A percentile compares a stretch with the other conserved stretches of the same genome.
Evolutionary conservation across 2,113 vertebrate species (phyloP).

Genomic region (Rousettus leschenaultii): DNA sequence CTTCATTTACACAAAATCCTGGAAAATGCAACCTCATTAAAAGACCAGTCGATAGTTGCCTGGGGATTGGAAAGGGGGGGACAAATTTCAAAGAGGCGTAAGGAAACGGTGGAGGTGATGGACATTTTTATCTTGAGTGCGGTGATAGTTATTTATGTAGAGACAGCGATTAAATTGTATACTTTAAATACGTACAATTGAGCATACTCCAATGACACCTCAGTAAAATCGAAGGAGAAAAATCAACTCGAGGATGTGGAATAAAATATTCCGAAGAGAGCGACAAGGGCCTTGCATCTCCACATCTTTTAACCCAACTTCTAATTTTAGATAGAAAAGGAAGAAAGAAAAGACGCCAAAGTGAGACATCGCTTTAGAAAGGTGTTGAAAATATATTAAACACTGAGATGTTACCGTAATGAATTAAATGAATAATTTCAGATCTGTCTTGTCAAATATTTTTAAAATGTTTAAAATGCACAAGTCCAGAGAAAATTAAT

Average conservation of each 20-base stretch:
- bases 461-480: conserved; percentile 17
- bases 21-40: background rate
- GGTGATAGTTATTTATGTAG: too few species aligned
- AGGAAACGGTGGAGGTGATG: background rate
- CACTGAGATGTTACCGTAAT: conserved; percentile 14
- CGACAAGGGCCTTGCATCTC: background rate
- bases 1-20: background rate
- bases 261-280: background rate
- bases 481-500: conserved; percentile 16
- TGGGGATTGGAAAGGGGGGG: background rate
- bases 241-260: background rate
- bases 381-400: conserved; percentile 26
- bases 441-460: background rate
- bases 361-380: conserved; percentile 4
- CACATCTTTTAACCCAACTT: background rate
- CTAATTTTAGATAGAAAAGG: conserved; percentile 18
- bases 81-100: background rate
- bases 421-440: conserved; percentile 3
- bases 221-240: background rate
- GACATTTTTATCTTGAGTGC: background rate
- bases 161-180: background rate
- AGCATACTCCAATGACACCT: background rate
- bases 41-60: background rate
- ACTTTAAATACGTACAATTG: background rate
- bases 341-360: background rate